Base-by-base conservation (phyloP, 2,888 invertebrate genomes). In the Rhimphoctona megacephalus region DNA sequence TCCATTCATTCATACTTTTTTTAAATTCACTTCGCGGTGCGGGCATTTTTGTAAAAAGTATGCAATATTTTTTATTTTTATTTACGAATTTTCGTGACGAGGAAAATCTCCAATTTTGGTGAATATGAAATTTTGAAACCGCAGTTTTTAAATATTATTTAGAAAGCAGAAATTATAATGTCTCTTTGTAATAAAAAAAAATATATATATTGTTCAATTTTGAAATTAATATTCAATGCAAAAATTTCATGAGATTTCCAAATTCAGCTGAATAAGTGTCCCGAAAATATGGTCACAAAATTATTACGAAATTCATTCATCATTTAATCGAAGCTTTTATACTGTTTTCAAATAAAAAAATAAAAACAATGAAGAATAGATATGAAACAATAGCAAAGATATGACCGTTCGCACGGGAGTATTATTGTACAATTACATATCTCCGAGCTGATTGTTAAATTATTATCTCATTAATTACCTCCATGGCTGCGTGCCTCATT, bases 401-500 rank as follows among this genome's bases (percentile, higher is more conserved):
- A 80, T 19, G n/a, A 79, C 17, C 49, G 46, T 61, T 3, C 64
- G 11, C 52, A 64, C 8, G 43, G 46, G 57, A n/a, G 33, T n/a
- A 39, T 69, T 46, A n/a, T 22, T 43, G 25, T 52, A 17, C 69
- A 52, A 46, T 61, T 7, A 8, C 7, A 22, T n/a, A 61, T 72
- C 43, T 67, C 30, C 8, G 0, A 74, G 64, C 46, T 30, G 72
- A 77, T 46, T 74, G 73, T 54, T 69, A 25, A 85, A 77, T 64
- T 73, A 81, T 80, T 81, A 81, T 82, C 30, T 19, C 43, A 57
- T 77, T 49, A 85, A 83, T 89, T 92, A 92, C 92, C 91, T 92
- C 92, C 8, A 88, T 90, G 57, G 91, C 89, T 85, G 91, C 88
- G 88, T 92, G 92, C 88, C 92, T 87, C 92, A 92, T 92, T 89